These are phyloP conservation scores for Telmatherina bonti DNA, from an alignment of 2,797 vertebrate species.

Conservation along the genomic window DNA sequence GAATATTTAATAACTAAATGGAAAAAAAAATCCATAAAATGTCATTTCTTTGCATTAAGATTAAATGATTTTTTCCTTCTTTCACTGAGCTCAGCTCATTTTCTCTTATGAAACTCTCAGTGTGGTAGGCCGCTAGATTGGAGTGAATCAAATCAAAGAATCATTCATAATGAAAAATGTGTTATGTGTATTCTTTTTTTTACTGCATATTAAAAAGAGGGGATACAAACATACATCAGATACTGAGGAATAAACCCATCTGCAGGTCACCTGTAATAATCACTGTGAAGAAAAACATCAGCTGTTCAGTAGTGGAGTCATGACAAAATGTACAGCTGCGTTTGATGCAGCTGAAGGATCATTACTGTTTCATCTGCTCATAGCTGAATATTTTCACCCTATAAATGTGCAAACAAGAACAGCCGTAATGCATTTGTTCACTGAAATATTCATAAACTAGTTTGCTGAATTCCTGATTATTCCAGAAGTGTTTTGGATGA, in stretches of 20 bases:
- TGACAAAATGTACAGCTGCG: constrained; percentile 30
- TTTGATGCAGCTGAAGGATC: constrained; percentile 40
- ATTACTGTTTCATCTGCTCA: constrained; percentile 24
- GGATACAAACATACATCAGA: constrained; percentile 23
- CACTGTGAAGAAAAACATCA: constrained; percentile 27
- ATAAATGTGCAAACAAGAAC: constrained; percentile 6
- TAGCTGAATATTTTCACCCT: constrained; percentile 20
- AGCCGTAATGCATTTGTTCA: constrained; percentile 2
- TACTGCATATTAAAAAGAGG: constrained; percentile 20
- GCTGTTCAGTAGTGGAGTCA: constrained; percentile 23
- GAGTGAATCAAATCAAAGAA: constrained; percentile 2
- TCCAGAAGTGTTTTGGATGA: constrained; percentile 35
- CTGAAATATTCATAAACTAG: constrained; percentile 29
- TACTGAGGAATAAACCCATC: constrained; percentile 38
- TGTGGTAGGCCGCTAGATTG: constrained; percentile 7
- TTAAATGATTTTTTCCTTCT: constrained; percentile 2
- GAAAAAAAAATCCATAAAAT: constrained; percentile 1
- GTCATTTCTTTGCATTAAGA: constrained; percentile 9
- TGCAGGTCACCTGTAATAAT: constrained; percentile 25
- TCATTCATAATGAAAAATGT: constrained; percentile 11
- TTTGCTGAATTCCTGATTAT: constrained; percentile 48
- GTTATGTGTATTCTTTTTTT: neutral
- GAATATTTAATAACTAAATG: constrained; percentile 22
- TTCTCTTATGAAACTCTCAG: constrained; percentile 1
- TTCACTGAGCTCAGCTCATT: constrained; percentile 10